Conservation (phyloP, 2,888 invertebrate species). For the Monoplex corrugatus region DNA sequence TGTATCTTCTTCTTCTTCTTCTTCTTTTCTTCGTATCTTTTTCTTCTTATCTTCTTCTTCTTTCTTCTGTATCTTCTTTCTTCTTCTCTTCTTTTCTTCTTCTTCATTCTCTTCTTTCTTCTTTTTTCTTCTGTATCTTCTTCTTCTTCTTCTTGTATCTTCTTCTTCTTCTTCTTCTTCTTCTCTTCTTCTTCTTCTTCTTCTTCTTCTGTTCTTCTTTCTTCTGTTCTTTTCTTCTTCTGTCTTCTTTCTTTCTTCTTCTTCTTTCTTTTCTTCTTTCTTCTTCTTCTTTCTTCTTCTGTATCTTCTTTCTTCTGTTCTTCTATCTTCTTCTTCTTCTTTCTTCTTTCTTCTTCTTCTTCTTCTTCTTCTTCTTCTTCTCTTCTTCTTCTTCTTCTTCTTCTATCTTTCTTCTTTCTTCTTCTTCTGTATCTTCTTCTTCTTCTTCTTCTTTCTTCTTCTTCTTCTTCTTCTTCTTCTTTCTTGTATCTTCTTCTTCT, state of each 20-base stretch:
- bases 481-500: not conserved
- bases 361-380: not conserved
- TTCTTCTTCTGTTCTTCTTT: not conserved
- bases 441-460: not conserved
- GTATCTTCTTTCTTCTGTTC: not conserved
- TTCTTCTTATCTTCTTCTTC: not conserved
- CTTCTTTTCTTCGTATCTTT: not conserved
- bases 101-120: not conserved
- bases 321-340: not conserved
- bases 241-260: not conserved
- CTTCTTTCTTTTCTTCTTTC: not conserved
- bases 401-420: not conserved
- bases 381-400: not conserved
- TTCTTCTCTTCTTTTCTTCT: not conserved
- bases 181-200: not conserved
- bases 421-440: not conserved
- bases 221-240: not conserved
- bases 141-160: not conserved
- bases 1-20: not conserved
- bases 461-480: not conserved
- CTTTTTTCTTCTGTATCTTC: not conserved
- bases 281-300: not conserved
- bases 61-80: not conserved
- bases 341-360: not conserved
- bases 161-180: not conserved